phyloP scores from a whole-genome alignment of 1,140 invertebrate species.

The Hylaeus volcanicus region DNA sequence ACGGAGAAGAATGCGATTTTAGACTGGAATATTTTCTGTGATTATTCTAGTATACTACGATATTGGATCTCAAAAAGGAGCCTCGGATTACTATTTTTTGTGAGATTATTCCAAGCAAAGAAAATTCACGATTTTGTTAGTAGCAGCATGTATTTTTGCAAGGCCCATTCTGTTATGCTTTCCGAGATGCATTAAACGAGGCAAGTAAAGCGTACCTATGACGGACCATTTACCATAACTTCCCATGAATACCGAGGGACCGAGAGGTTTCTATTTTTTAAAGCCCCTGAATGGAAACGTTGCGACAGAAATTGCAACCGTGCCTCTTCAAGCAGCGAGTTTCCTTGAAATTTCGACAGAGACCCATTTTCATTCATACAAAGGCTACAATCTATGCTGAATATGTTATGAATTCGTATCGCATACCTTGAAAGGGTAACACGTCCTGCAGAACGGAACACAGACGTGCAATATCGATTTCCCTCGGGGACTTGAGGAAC shows the following conservation, averaged over 20 bases:
- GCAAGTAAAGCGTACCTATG: too few species aligned
- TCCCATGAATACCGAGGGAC: too few species aligned
- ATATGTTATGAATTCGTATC: constrained; percentile 28
- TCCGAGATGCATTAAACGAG: neutral
- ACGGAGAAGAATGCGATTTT: too few species aligned
- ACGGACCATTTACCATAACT: too few species aligned
- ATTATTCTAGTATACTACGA: too few species aligned
- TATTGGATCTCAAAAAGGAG: too few species aligned
- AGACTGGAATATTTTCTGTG: too few species aligned
- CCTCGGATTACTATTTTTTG: neutral
- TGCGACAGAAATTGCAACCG: constrained; percentile 1
- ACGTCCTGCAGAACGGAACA: constrained; percentile 4
- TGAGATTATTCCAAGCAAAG: neutral
- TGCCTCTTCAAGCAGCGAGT: neutral
- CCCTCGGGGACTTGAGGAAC: neutral
- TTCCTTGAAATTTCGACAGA: constrained; percentile 30
- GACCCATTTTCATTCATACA: constrained; percentile 20
- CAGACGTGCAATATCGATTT: constrained; percentile 1
- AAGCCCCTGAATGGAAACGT: neutral
- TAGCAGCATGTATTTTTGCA: too few species aligned
- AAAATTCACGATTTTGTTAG: neutral
- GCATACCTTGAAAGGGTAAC: constrained; percentile 36
- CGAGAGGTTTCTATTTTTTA: neutral
- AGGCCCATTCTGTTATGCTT: neutral
- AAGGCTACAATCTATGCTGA: constrained; percentile 19